These are phyloP conservation scores for Eumeta japonica DNA, from an alignment of 1,140 invertebrate species.

Conservation along the genomic window DNA sequence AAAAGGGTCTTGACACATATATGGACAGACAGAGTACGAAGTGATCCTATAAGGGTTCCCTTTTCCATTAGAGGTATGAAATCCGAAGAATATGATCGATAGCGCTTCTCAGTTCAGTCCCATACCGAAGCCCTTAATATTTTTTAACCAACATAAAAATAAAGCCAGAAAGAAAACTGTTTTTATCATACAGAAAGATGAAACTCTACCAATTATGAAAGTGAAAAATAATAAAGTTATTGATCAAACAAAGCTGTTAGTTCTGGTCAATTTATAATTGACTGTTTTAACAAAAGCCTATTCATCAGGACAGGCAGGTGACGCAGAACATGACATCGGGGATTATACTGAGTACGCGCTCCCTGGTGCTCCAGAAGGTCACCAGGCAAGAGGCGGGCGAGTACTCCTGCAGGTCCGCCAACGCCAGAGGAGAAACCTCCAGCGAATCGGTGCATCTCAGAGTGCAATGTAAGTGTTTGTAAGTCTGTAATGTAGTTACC, in stretches of 20 bases:
- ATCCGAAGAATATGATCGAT: no score
- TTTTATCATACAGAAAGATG: no score
- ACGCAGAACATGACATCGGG: conserved; percentile 80
- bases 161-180: no score
- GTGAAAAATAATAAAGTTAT: background rate
- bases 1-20: no score
- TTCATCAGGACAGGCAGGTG: conserved; percentile 67
- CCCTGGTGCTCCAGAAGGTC: conserved; percentile 80
- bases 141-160: no score
- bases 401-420: conserved; percentile 80
- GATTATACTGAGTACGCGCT: conserved; percentile 82
- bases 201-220: background rate
- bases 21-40: no score
- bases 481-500: background rate
- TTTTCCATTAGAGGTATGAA: no score
- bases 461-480: conserved; percentile 76
- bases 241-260: background rate
- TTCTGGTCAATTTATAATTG: background rate
- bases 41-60: no score
- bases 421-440: conserved; percentile 76
- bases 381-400: conserved; percentile 75
- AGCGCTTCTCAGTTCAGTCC: no score
- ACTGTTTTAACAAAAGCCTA: background rate
- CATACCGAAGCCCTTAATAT: no score
- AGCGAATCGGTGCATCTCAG: conserved; percentile 72